phyloP scores from a whole-genome alignment of 2,797 vertebrate species.

The Falco concolor region DNA sequence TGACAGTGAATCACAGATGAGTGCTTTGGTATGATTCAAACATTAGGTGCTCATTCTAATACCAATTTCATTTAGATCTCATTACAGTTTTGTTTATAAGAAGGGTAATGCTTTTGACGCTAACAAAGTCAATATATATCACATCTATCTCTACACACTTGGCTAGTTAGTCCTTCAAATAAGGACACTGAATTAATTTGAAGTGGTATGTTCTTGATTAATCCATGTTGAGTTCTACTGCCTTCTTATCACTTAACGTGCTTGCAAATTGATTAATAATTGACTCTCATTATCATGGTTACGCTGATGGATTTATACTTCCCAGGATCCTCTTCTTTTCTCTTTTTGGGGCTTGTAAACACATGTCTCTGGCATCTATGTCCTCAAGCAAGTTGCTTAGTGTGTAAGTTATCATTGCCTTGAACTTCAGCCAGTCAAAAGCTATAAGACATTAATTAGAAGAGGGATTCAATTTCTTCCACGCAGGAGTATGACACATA shows the following conservation, averaged over 20 bases:
- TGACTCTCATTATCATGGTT: conserved; percentile 48
- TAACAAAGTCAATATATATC: not conserved
- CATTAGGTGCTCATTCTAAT: not conserved
- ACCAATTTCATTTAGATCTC: not conserved
- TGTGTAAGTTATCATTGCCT: not conserved
- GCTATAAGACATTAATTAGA: not conserved
- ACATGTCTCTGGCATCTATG: not conserved
- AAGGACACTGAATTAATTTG: conserved; percentile 28
- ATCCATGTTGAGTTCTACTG: not conserved
- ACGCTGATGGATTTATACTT: not conserved
- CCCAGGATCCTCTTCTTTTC: conserved; percentile 34
- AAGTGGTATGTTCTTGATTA: conserved; percentile 28
- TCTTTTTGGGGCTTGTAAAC: conserved; percentile 18
- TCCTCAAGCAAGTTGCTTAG: not conserved
- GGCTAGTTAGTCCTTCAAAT: conserved; percentile 29
- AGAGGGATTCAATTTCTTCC: not conserved
- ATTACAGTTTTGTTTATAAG: not conserved
- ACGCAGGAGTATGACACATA: not conserved
- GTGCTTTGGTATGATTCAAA: not conserved
- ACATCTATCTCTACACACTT: not conserved
- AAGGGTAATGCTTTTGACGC: not conserved
- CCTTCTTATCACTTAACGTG: conserved; percentile 30
- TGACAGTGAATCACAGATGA: not conserved
- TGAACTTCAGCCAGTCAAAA: not conserved
- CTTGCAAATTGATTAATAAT: conserved; percentile 65